These are phyloP conservation scores for Silurus aristotelis DNA, from an alignment of 2,797 vertebrate genomes.

Conservation along the genomic window DNA sequence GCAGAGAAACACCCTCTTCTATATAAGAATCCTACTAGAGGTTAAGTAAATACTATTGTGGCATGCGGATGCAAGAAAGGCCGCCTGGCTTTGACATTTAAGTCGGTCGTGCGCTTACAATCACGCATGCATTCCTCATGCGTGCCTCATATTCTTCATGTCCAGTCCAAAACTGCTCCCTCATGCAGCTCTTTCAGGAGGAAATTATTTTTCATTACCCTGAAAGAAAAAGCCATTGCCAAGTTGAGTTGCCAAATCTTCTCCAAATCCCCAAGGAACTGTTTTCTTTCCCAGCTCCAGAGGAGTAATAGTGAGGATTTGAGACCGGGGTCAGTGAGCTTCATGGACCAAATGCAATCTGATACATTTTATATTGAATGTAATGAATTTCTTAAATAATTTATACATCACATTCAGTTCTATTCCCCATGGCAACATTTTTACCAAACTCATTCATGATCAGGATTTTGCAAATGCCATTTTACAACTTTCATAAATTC, in stretches of 20 bases:
- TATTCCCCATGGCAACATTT: neutral
- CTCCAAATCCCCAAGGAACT: constrained; percentile 48
- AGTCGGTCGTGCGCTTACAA: constrained; percentile 62
- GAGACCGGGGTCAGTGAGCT: constrained; percentile 50
- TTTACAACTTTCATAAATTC: constrained; percentile 23
- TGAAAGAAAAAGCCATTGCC: constrained; percentile 66
- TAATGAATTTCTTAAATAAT: constrained; percentile 14
- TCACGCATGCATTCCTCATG: constrained; percentile 70
- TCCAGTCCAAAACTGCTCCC: constrained; percentile 65
- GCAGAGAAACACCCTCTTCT: constrained; percentile 55
- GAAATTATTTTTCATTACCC: constrained; percentile 82
- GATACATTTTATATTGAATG: neutral
- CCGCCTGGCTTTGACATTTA: constrained; percentile 77
- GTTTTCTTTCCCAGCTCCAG: constrained; percentile 49
- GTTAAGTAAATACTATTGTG: constrained; percentile 68
- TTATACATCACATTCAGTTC: constrained; percentile 7
- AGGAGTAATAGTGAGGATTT: constrained; percentile 49
- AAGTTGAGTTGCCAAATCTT: constrained; percentile 62
- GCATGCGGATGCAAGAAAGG: constrained; percentile 57
- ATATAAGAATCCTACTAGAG: constrained; percentile 57
- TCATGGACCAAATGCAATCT: constrained; percentile 19
- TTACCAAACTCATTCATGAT: neutral
- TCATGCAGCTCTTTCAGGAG: constrained; percentile 68
- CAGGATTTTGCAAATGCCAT: constrained; percentile 23
- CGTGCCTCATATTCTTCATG: constrained; percentile 67